A percentile compares a stretch with the other conserved stretches of the same genome.
Evolutionary conservation across 35 echinoderm and acorn worm genomes (phyloP).

Genomic region (Ophiothrix spiculata): DNA sequence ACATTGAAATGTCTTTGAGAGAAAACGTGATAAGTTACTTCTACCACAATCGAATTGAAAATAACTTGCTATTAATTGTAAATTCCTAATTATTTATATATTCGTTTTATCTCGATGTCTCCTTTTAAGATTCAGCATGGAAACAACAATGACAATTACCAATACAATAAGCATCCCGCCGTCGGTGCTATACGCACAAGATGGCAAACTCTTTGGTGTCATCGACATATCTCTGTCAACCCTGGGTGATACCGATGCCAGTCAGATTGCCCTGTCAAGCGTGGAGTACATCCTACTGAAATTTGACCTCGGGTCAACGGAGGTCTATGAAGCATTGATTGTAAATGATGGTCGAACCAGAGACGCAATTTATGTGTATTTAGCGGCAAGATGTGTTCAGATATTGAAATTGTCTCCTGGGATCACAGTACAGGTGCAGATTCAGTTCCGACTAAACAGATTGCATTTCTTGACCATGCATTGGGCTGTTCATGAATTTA

Average conservation of each 20-base stretch:
- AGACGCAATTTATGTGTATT: constrained; percentile 28
- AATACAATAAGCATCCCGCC: not conserved
- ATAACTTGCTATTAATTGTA: too few relatives aligned
- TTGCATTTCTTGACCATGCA: constrained; percentile 54
- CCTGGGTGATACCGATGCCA: constrained; percentile 40
- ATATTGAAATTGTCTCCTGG: constrained; percentile 14
- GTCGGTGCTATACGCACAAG: not conserved
- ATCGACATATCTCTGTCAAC: constrained; percentile 25
- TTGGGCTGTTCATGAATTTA: constrained; percentile 42
- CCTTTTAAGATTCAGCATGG: constrained; percentile 41
- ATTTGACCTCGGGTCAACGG: not conserved
- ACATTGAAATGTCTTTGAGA: too few relatives aligned
- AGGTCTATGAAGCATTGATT: constrained; percentile 4
- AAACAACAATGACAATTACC: constrained; percentile 10
- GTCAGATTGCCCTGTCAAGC: constrained; percentile 43
- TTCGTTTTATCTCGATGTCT: too few relatives aligned
- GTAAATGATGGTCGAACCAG: not conserved
- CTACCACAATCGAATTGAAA: too few relatives aligned
- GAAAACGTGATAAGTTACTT: too few relatives aligned
- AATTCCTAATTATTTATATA: too few relatives aligned
- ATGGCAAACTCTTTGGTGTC: constrained; percentile 34
- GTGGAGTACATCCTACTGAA: constrained; percentile 44
- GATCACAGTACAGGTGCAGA: constrained; percentile 11
- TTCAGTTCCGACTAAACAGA: constrained; percentile 63
- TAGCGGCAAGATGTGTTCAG: constrained; percentile 36